These are phyloP conservation scores for Doryteuthis pealeii DNA, from an alignment of 1,140 invertebrate species.

Conservation along the genomic window DNA sequence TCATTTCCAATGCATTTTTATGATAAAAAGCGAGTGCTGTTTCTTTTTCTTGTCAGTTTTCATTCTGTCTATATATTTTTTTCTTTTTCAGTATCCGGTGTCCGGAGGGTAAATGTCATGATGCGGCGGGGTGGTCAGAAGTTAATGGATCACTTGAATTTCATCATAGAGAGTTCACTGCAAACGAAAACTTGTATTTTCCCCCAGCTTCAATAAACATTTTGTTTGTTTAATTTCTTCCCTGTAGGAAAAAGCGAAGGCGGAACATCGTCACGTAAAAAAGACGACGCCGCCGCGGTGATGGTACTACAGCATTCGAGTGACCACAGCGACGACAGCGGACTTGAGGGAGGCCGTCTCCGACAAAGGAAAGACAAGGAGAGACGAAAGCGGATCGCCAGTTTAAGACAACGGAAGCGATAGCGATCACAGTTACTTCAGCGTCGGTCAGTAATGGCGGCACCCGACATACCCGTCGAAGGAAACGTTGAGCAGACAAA, in stretches of 20 bases:
- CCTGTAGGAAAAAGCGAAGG: conserved; percentile 49
- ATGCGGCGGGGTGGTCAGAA: conserved; percentile 53
- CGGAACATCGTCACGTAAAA: too few relatives aligned
- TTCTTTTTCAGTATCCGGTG: conserved; percentile 47
- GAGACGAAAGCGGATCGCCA: conserved; percentile 36
- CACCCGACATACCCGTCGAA: conserved; percentile 37
- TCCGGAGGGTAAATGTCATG: conserved; percentile 51
- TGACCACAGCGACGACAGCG: conserved; percentile 53
- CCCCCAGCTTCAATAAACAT: too few relatives aligned
- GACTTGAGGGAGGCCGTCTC: conserved; percentile 17
- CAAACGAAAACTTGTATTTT: too few relatives aligned
- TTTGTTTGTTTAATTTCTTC: too few relatives aligned
- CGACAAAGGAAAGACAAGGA: conserved; percentile 32
- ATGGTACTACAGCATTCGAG: conserved; percentile 56
- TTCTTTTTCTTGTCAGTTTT: too few relatives aligned
- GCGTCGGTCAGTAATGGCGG: conserved; percentile 50
- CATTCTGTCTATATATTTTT: background rate
- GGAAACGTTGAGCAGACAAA: conserved; percentile 48
- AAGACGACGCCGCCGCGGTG: conserved; percentile 35
- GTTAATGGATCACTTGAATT: conserved; percentile 54
- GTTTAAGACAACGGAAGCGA: conserved; percentile 26
- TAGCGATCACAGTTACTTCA: conserved; percentile 56
- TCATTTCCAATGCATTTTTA: too few relatives aligned
- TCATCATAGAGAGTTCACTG: conserved; percentile 46
- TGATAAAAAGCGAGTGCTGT: too few relatives aligned